phyloP scores from a whole-genome alignment of 2,888 invertebrate species.

The Eupithecia insigniata region DNA sequence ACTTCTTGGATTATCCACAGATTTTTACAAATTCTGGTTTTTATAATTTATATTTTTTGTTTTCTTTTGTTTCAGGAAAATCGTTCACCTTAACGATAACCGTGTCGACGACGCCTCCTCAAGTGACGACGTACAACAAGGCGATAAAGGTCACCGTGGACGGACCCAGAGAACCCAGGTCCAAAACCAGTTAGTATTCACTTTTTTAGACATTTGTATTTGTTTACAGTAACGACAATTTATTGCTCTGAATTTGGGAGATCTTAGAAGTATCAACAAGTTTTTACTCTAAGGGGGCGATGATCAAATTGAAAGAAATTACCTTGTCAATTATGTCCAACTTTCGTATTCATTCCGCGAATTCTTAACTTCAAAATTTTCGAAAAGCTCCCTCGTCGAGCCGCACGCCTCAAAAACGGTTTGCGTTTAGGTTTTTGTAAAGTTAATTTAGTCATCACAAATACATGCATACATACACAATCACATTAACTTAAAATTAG shows the following conservation, averaged over 20 bases:
- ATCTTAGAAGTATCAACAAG: too few relatives aligned
- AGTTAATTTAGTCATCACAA: too few relatives aligned
- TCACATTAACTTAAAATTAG: too few relatives aligned
- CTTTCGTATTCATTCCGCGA: neutral
- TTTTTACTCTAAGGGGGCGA: too few relatives aligned
- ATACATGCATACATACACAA: too few relatives aligned
- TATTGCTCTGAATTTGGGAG: neutral
- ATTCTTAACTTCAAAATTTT: neutral
- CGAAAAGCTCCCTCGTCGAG: too few relatives aligned
- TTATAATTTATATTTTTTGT: neutral
- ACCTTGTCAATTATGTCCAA: neutral
- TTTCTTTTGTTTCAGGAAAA: constrained; percentile 89
- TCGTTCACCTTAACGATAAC: constrained; percentile 98
- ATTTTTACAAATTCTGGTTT: neutral
- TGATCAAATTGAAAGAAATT: neutral
- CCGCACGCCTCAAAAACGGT: too few relatives aligned
- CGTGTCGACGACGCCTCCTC: constrained; percentile 96
- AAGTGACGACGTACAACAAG: constrained; percentile 97
- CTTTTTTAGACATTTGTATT: constrained; percentile 2
- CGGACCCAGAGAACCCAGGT: constrained; percentile 97
- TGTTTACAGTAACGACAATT: neutral
- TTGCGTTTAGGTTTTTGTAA: too few relatives aligned
- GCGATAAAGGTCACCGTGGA: constrained; percentile 99
- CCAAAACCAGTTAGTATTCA: constrained; percentile 89
- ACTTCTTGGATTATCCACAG: neutral